Conservation (phyloP, 1,140 invertebrate genomes). For the Zaprionus vittiger region DNA sequence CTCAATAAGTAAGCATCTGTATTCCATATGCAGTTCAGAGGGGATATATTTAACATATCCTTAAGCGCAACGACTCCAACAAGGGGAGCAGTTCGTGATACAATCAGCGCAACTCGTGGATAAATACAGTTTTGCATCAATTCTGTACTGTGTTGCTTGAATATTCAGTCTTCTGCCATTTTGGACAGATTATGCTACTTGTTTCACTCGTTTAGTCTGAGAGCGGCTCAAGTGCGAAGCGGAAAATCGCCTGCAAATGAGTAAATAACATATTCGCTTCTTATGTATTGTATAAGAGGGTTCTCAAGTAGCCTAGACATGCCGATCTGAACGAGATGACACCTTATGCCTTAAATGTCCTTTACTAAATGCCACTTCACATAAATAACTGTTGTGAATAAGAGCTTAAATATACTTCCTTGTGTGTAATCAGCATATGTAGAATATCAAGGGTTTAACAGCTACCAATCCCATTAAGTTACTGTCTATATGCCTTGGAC, state of each 20-base stretch:
- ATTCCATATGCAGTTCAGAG: conserved; percentile 38
- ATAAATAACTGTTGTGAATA: neutral
- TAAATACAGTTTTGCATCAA: conserved; percentile 52
- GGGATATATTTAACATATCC: conserved; percentile 79
- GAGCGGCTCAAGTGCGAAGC: conserved; percentile 16
- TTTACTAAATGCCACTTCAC: neutral
- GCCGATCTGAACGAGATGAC: neutral
- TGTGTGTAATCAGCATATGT: too few species aligned
- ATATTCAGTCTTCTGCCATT: conserved; percentile 15
- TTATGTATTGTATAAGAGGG: conserved; percentile 12
- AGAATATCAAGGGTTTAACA: too few species aligned
- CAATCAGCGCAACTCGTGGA: conserved; percentile 35
- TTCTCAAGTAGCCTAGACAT: conserved; percentile 5
- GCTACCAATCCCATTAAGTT: too few species aligned
- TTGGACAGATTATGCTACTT: conserved; percentile 34
- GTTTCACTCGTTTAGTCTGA: conserved; percentile 29
- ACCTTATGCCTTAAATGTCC: neutral
- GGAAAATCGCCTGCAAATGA: conserved; percentile 11
- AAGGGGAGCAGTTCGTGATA: conserved; percentile 29
- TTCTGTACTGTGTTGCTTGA: neutral
- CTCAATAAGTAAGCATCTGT: neutral
- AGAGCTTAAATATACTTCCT: neutral
- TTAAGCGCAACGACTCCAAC: conserved; percentile 71
- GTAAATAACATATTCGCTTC: conserved; percentile 25
- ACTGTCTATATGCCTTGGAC: too few species aligned